Percentiles rank a stretch among this genome's conserved stretches.
Evolutionary conservation across 1,140 invertebrate genomes (phyloP).

Genomic region (Eupristina koningsbergeri): DNA sequence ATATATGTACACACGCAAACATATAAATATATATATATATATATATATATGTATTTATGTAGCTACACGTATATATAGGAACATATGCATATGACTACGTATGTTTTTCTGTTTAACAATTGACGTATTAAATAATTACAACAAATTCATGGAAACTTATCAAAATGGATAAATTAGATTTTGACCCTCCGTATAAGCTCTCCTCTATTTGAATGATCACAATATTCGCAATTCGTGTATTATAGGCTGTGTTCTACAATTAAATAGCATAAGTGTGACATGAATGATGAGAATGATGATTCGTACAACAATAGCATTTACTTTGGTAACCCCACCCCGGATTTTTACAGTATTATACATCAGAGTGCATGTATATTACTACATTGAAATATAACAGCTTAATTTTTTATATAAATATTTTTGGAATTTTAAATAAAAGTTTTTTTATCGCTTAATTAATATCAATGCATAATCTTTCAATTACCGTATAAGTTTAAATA

Average conservation of each 20-base stretch:
- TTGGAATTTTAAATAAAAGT: too few relatives aligned
- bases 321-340: too few relatives aligned
- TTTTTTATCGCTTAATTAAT: too few relatives aligned
- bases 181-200: too few relatives aligned
- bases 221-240: background rate
- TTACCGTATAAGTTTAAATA: too few relatives aligned
- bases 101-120: too few relatives aligned
- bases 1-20: background rate
- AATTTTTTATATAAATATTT: too few relatives aligned
- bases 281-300: constrained; percentile 6
- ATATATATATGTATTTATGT: background rate
- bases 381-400: too few relatives aligned
- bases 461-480: too few relatives aligned
- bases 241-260: background rate
- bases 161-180: background rate
- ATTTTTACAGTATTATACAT: constrained; percentile 13
- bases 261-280: background rate
- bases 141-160: constrained; percentile 19
- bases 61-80: background rate
- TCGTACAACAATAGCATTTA: background rate
- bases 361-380: background rate
- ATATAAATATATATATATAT: background rate
- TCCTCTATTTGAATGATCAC: background rate
- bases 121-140: background rate
- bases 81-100: too few relatives aligned